These are phyloP conservation scores for Archilochus colubris DNA, from an alignment of 2,113 vertebrate species.

Conservation along the genomic window DNA sequence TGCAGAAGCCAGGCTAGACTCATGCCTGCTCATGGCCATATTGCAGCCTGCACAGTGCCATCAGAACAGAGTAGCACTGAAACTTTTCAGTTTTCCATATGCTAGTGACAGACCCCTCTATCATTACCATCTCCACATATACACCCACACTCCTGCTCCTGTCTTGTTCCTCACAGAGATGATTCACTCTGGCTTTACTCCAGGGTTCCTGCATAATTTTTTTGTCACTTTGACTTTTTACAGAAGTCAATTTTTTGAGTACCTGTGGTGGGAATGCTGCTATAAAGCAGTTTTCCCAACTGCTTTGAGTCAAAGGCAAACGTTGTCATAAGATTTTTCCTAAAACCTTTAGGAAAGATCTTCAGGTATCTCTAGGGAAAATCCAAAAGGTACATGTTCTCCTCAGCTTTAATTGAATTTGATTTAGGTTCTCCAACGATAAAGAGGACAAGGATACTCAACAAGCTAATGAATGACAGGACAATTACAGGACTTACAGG, in stretches of 20 bases:
- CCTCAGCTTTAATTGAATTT: neutral
- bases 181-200: neutral
- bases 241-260: neutral
- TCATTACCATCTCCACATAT: neutral
- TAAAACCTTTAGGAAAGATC: neutral
- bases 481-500: neutral
- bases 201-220: neutral
- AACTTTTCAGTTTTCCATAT: neutral
- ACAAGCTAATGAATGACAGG: neutral
- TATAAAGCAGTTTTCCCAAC: neutral
- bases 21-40: neutral
- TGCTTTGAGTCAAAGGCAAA: neutral
- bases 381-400: neutral
- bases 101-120: neutral
- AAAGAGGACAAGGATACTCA: neutral
- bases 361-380: neutral
- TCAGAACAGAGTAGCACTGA: neutral
- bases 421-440: neutral
- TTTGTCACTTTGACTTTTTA: neutral
- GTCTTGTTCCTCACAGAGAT: neutral
- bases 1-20: neutral
- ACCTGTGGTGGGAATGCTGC: rapidly evolving
- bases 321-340: neutral
- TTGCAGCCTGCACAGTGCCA: neutral
- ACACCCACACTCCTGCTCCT: neutral